Percentiles rank a stretch among this genome's conserved stretches.
Evolutionary conservation across 1,140 invertebrate genomes (phyloP).

Genomic region (Diabrotica undecimpunctata): DNA sequence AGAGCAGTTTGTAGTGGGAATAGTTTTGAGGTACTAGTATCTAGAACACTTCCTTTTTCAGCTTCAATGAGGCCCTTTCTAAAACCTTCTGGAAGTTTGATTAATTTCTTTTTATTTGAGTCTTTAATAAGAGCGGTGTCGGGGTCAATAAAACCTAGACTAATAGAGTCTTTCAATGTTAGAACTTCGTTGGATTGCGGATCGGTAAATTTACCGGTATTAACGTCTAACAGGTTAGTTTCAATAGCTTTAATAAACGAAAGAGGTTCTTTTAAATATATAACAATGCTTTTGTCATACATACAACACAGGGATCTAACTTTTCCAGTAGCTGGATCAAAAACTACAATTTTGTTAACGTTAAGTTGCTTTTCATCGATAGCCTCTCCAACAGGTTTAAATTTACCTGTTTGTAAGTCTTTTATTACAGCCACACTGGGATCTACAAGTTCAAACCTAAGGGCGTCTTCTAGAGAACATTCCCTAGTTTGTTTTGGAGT

Average conservation of each 20-base stretch:
- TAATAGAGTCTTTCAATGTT: slow-evolving; percentile 81
- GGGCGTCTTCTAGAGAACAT: slow-evolving; percentile 75
- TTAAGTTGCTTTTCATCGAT: slow-evolving; percentile 70
- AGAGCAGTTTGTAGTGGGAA: slow-evolving; percentile 69
- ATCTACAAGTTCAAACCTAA: slow-evolving; percentile 72
- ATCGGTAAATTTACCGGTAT: slow-evolving; percentile 72
- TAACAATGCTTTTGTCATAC: slow-evolving; percentile 68
- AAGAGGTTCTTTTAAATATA: slow-evolving; percentile 69
- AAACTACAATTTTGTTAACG: slow-evolving; percentile 56
- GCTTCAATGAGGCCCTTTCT: slow-evolving; percentile 82
- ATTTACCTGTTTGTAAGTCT: slow-evolving; percentile 71
- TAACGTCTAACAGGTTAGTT: slow-evolving; percentile 64
- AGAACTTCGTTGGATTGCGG: slow-evolving; percentile 64
- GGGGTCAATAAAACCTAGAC: slow-evolving; percentile 78
- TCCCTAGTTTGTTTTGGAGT: slow-evolving; percentile 54
- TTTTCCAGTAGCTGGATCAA: slow-evolving; percentile 64
- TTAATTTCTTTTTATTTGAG: slow-evolving; percentile 71
- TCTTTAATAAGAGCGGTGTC: slow-evolving; percentile 87
- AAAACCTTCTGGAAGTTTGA: slow-evolving; percentile 82
- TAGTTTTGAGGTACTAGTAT: slow-evolving; percentile 77
- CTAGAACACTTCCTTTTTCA: slow-evolving; percentile 79
- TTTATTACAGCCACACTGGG: slow-evolving; percentile 71
- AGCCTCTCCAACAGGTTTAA: slow-evolving; percentile 67
- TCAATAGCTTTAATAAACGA: slow-evolving; percentile 76
- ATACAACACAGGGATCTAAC: slow-evolving; percentile 64